These are phyloP conservation scores for Sipha flava DNA, from an alignment of 1,140 invertebrate genomes.

Conservation along the genomic window DNA sequence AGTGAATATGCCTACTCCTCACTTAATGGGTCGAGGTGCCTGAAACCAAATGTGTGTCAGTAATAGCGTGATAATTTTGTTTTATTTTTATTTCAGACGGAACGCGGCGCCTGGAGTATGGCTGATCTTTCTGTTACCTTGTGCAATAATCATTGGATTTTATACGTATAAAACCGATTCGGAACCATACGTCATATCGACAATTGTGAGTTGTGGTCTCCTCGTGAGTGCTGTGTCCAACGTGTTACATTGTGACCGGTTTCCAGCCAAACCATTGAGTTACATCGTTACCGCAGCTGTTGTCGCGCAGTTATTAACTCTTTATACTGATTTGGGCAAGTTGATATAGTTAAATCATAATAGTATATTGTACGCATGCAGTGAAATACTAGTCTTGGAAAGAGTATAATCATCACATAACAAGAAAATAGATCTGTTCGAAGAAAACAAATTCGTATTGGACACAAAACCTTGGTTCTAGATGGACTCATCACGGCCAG, in stretches of 20 bases:
- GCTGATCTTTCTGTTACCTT: constrained; percentile 48
- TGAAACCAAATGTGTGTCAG: too few species aligned
- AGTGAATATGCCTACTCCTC: too few species aligned
- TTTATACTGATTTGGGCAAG: constrained; percentile 44
- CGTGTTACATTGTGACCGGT: constrained; percentile 30
- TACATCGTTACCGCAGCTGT: constrained; percentile 35
- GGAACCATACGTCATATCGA: constrained; percentile 31
- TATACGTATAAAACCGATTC: constrained; percentile 22
- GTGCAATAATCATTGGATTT: constrained; percentile 42
- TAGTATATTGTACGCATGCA: too few species aligned
- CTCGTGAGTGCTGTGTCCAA: constrained; percentile 31
- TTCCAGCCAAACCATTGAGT: constrained; percentile 13
- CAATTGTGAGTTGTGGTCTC: constrained; percentile 34
- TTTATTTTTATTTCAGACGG: constrained; percentile 45
- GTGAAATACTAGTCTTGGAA: too few species aligned
- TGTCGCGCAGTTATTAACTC: constrained; percentile 41
- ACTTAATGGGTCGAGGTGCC: too few species aligned
- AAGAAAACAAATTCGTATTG: too few species aligned
- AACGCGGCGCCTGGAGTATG: constrained; percentile 49
- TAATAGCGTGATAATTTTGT: too few species aligned
- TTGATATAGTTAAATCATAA: background rate
- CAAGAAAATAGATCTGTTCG: too few species aligned
- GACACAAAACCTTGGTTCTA: too few species aligned
- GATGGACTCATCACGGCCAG: too few species aligned
- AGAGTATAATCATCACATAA: too few species aligned